These are phyloP conservation scores for Drosophila orosa DNA, from an alignment of 1,140 invertebrate genomes.

Conservation along the genomic window DNA sequence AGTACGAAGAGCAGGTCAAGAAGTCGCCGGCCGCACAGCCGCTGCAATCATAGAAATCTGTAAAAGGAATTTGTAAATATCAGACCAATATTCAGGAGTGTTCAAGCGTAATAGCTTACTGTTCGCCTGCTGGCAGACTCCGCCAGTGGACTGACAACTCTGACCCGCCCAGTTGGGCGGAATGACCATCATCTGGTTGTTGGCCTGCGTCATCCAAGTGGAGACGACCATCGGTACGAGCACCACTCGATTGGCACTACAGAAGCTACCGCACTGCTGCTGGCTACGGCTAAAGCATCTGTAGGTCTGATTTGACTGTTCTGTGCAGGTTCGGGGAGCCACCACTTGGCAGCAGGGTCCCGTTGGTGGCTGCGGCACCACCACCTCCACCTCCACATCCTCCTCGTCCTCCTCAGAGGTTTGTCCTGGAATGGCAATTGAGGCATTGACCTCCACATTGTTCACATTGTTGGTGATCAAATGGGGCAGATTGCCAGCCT, in stretches of 20 bases:
- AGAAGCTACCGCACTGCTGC: conserved; percentile 58
- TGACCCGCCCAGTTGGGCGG: conserved; percentile 46
- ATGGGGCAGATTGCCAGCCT: conserved; percentile 10
- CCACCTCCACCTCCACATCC: not conserved
- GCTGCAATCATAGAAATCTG: conserved; percentile 67
- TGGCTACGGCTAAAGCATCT: conserved; percentile 56
- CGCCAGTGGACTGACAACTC: conserved; percentile 26
- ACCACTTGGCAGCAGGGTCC: conserved; percentile 57
- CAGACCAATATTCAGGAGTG: not conserved
- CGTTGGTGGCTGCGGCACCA: not conserved
- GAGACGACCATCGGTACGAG: conserved; percentile 28
- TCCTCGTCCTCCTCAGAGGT: conserved; percentile 38
- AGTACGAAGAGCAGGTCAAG: conserved; percentile 62
- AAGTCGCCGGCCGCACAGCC: conserved; percentile 45
- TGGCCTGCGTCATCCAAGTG: conserved; percentile 30
- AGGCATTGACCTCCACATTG: conserved; percentile 61
- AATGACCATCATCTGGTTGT: conserved; percentile 48
- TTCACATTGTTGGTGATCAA: conserved; percentile 57
- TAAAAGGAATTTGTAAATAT: not conserved
- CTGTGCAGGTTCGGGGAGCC: conserved; percentile 56
- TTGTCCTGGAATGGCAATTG: conserved; percentile 34
- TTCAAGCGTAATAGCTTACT: conserved; percentile 15
- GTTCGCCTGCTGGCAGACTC: conserved; percentile 21
- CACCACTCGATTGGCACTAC: conserved; percentile 50
- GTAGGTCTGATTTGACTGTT: conserved; percentile 29